Conservation (phyloP, 2,797 vertebrate species). For the Chelmon rostratus region DNA sequence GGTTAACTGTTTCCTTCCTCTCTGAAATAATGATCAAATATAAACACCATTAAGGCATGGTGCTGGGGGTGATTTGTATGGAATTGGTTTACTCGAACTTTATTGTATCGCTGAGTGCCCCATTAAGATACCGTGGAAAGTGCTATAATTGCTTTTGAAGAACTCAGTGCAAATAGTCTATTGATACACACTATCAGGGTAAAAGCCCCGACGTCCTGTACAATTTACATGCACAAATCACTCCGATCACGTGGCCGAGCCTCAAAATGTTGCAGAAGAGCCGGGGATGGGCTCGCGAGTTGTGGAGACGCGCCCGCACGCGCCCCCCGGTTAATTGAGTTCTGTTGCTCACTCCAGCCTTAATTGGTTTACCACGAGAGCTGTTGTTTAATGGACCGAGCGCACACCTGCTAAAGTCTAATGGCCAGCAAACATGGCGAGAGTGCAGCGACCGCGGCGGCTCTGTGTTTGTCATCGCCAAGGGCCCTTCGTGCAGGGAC, state of each 20-base stretch:
- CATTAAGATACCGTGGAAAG: slow-evolving; percentile 85
- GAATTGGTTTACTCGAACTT: slow-evolving; percentile 84
- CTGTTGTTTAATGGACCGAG: slow-evolving; percentile 93
- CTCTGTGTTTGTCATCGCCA: slow-evolving; percentile 68
- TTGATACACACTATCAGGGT: slow-evolving; percentile 45
- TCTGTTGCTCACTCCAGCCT: slow-evolving; percentile 88
- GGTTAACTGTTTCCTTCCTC: slow-evolving; percentile 86
- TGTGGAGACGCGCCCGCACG: slow-evolving; percentile 52
- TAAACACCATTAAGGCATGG: slow-evolving; percentile 86
- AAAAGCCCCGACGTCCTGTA: slow-evolving; percentile 33
- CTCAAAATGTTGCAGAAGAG: slow-evolving; percentile 8
- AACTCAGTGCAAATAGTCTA: slow-evolving; percentile 75
- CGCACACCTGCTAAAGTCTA: slow-evolving; percentile 86
- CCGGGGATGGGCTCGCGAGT: background rate
- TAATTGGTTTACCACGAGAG: slow-evolving; percentile 95
- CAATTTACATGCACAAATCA: slow-evolving; percentile 19
- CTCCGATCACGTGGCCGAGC: background rate
- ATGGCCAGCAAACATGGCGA: slow-evolving; percentile 87
- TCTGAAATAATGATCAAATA: slow-evolving; percentile 85
- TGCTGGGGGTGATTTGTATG: slow-evolving; percentile 73
- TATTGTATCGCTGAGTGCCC: slow-evolving; percentile 85
- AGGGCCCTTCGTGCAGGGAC: slow-evolving; percentile 42
- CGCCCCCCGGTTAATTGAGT: slow-evolving; percentile 91
- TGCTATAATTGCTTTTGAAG: slow-evolving; percentile 82
- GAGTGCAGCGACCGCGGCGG: slow-evolving; percentile 70